These are phyloP conservation scores for Aepyceros melampus DNA, from an alignment of 2,113 vertebrate species.

Conservation along the genomic window DNA sequence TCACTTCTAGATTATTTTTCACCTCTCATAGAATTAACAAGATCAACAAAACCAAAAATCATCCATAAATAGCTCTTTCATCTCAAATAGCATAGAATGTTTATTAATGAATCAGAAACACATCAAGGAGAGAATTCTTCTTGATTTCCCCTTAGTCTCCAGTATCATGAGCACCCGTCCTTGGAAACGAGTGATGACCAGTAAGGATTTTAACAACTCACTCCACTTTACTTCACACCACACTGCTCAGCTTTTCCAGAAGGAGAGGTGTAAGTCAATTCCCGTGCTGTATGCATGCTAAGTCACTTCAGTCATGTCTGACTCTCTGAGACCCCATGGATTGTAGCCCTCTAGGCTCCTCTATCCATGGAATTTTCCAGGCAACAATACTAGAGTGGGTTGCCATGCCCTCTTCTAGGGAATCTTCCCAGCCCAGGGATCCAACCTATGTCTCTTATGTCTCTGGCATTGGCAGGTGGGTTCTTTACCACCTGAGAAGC, in stretches of 20 bases:
- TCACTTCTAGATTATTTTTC: neutral
- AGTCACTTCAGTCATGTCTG: neutral
- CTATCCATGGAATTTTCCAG: neutral
- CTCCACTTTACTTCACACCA: neutral
- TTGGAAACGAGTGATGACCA: neutral
- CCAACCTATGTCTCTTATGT: neutral
- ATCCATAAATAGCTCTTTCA: neutral
- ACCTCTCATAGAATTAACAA: neutral
- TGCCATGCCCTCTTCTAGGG: neutral
- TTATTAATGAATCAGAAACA: neutral
- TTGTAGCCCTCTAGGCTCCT: neutral
- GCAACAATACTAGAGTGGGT: neutral
- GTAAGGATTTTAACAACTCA: neutral
- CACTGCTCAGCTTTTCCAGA: neutral
- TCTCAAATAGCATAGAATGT: neutral
- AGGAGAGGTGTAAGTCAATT: neutral
- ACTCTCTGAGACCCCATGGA: neutral
- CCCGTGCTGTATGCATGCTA: rapidly evolving
- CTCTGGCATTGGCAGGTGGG: neutral
- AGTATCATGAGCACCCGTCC: rapidly evolving
- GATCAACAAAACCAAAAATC: neutral
- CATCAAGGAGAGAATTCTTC: neutral
- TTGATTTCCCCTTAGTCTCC: neutral
- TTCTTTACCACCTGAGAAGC: neutral
- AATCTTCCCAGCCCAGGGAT: neutral